phyloP scores from a whole-genome alignment of 2,113 vertebrate species.

The Lucifuga dentata region DNA sequence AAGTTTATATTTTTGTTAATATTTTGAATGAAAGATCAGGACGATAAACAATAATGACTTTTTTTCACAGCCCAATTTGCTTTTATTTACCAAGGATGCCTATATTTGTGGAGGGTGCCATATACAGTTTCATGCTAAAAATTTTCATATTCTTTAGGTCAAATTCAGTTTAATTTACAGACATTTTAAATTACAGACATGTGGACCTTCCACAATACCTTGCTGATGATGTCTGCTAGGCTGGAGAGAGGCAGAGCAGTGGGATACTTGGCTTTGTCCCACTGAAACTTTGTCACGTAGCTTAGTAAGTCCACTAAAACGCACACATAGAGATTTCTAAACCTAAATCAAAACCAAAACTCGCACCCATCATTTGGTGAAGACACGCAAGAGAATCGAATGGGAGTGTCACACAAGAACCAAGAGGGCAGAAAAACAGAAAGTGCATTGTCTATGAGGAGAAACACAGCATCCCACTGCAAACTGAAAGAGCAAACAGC shows the following conservation, averaged over 20 bases:
- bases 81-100: too few relatives aligned
- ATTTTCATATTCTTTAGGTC: neutral
- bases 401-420: neutral
- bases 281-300: slow-evolving; percentile 92
- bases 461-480: slow-evolving; percentile 22
- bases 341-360: neutral
- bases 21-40: too few relatives aligned
- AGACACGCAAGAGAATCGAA: neutral
- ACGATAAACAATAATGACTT: too few relatives aligned
- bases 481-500: slow-evolving; percentile 32
- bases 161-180: too few relatives aligned
- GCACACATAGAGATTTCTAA: slow-evolving; percentile 9
- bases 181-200: too few relatives aligned
- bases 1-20: too few relatives aligned
- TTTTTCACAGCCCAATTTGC: too few relatives aligned
- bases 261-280: slow-evolving; percentile 97
- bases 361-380: neutral
- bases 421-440: neutral
- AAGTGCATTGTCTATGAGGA: neutral
- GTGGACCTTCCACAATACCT: too few relatives aligned
- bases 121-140: too few relatives aligned
- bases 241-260: slow-evolving; percentile 88
- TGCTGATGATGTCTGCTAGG: slow-evolving; percentile 90
- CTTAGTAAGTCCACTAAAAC: slow-evolving; percentile 89
- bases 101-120: too few relatives aligned